A percentile compares a stretch with the other conserved stretches of the same genome.
Conservation (phyloP, 2,888 invertebrate species). For the Hemistola chrysoprasaria region DNA sequence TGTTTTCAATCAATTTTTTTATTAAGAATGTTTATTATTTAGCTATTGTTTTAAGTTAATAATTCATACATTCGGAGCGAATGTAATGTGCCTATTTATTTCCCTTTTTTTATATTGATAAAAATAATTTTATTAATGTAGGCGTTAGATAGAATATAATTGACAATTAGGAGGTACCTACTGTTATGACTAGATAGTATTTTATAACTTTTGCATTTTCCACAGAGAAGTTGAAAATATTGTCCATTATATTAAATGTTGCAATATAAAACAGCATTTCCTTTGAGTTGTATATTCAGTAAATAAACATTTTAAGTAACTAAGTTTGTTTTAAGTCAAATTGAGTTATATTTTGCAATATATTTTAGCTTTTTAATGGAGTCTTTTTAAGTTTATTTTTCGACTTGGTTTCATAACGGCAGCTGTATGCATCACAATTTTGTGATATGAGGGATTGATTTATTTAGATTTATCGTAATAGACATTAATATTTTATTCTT, state of each 20-base stretch:
- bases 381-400: conserved; percentile 30
- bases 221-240: conserved; percentile 37
- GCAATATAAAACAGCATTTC: conserved; percentile 28
- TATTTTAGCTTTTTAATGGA: conserved; percentile 53
- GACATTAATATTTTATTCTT: conserved; percentile 52
- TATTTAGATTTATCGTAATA: conserved; percentile 55
- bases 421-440: conserved; percentile 72
- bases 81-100: conserved; percentile 79
- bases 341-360: conserved; percentile 61
- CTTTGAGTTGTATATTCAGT: conserved; percentile 70
- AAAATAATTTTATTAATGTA: conserved; percentile 61
- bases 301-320: conserved; percentile 49
- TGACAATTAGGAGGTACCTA: conserved; percentile 64
- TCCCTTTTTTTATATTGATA: conserved; percentile 61
- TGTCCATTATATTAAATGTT: conserved; percentile 32
- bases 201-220: conserved; percentile 30
- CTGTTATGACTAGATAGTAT: conserved; percentile 54
- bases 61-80: conserved; percentile 63
- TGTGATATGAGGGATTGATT: conserved; percentile 66
- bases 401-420: conserved; percentile 38
- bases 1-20: conserved; percentile 43
- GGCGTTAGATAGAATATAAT: conserved; percentile 52
- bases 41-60: conserved; percentile 56
- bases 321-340: conserved; percentile 58
- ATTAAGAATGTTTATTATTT: conserved; percentile 26